phyloP scores from a whole-genome alignment of 2,113 vertebrate genomes.

The Cephalophus harveyi region DNA sequence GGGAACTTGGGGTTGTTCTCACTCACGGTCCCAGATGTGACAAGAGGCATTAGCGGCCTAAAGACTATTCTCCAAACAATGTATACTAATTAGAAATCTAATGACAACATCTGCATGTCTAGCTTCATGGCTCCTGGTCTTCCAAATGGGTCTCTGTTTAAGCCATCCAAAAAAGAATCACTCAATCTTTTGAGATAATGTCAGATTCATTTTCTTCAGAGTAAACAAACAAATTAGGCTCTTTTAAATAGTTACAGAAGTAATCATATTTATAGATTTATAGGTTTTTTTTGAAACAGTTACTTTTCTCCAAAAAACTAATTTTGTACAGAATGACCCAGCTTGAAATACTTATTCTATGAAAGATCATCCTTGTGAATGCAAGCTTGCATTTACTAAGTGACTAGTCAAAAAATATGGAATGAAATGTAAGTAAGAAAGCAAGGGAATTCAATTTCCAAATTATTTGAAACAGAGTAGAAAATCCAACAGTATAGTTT shows the following conservation, averaged over 20 bases:
- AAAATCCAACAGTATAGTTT: background rate
- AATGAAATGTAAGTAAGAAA: background rate
- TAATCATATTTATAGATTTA: background rate
- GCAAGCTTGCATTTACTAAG: background rate
- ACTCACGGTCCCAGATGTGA: background rate
- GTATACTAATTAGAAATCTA: background rate
- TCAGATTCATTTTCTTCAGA: background rate
- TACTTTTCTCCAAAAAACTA: background rate
- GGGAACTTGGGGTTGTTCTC: background rate
- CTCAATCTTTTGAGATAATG: background rate
- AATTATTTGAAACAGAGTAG: background rate
- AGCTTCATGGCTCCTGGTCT: background rate
- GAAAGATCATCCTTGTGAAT: background rate
- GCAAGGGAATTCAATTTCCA: background rate
- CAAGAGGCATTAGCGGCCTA: background rate
- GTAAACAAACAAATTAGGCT: background rate
- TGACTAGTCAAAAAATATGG: background rate
- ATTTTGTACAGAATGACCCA: background rate
- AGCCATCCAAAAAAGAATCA: background rate
- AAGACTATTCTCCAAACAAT: background rate
- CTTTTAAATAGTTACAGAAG: slow-evolving; percentile 29
- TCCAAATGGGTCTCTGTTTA: background rate
- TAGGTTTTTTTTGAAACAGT: background rate
- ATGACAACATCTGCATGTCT: background rate
- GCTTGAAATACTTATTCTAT: background rate